Conservation (phyloP, 92 coral and sea anemone genomes). For the Siderastrea siderea region DNA sequence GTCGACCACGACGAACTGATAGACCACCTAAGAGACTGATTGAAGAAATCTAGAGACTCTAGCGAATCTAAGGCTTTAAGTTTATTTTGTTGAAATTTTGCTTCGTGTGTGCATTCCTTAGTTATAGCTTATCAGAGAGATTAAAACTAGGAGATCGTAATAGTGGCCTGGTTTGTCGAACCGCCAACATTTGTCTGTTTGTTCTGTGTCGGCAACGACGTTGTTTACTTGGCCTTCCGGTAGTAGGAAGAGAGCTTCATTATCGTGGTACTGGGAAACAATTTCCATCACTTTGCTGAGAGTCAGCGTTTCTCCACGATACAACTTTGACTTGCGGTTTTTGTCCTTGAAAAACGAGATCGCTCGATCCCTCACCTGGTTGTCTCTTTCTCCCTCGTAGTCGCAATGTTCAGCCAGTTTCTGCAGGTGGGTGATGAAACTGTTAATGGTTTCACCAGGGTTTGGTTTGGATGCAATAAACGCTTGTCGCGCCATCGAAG, state of each 20-base stretch:
- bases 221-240: constrained; percentile 35
- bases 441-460: constrained; percentile 55
- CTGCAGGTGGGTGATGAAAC: constrained; percentile 34
- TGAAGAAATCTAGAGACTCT: constrained; percentile 11
- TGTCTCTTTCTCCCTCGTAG: constrained; percentile 40
- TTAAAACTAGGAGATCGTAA: too few species aligned
- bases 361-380: constrained; percentile 69
- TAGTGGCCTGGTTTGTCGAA: too few species aligned
- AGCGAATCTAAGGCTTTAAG: not conserved
- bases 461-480: not conserved
- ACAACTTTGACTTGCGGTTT: constrained; percentile 61
- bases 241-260: constrained; percentile 50
- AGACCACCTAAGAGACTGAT: constrained; percentile 6
- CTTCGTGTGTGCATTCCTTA: too few species aligned
- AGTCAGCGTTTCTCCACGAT: constrained; percentile 61
- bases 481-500: constrained; percentile 61
- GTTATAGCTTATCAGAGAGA: too few species aligned
- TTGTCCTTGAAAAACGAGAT: constrained; percentile 42
- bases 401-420: constrained; percentile 55
- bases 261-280: constrained; percentile 51
- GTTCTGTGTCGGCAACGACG: not conserved
- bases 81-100: too few species aligned
- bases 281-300: constrained; percentile 52
- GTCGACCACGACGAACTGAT: constrained; percentile 5
- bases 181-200: not conserved